These are phyloP conservation scores for Drosophila lacicola DNA, from an alignment of 2,888 invertebrate genomes.

Conservation along the genomic window DNA sequence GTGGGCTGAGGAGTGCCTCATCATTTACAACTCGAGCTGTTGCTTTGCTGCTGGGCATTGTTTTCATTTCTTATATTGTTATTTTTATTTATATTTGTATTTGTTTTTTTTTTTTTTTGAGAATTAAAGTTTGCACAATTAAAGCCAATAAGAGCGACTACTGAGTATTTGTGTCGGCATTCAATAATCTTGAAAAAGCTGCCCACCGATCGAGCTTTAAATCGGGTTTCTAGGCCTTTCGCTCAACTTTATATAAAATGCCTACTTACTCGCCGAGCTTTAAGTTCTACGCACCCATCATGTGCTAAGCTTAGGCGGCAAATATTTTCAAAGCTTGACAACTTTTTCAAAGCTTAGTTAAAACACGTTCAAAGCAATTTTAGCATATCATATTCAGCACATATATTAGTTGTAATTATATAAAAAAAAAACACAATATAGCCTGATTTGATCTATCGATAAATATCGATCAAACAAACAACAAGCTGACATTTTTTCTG, in stretches of 20 bases:
- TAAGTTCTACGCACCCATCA: not conserved
- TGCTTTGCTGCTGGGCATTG: conserved; percentile 36
- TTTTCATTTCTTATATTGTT: conserved; percentile 19
- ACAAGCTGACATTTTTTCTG: no score
- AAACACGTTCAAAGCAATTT: no score
- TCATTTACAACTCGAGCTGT: conserved; percentile 8
- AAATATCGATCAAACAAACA: not conserved
- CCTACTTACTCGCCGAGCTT: not conserved
- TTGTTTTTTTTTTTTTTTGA: not conserved
- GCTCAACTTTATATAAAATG: not conserved
- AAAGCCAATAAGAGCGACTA: conserved; percentile 27
- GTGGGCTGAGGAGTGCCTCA: conserved; percentile 16
- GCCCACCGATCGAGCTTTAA: conserved; percentile 1
- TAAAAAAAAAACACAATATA: no score
- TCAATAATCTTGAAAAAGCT: conserved; percentile 6
- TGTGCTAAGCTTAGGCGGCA: no score
- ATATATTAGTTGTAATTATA: no score
- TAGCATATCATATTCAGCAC: no score
- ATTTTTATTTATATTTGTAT: conserved; percentile 9
- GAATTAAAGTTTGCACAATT: conserved; percentile 56
- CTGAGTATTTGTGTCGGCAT: conserved; percentile 8
- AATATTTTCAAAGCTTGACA: not conserved
- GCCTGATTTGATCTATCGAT: not conserved
- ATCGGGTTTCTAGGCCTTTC: not conserved
- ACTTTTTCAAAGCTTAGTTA: not conserved